Conservation (phyloP, 1,140 invertebrate species). For the Tribolium castaneum region DNA sequence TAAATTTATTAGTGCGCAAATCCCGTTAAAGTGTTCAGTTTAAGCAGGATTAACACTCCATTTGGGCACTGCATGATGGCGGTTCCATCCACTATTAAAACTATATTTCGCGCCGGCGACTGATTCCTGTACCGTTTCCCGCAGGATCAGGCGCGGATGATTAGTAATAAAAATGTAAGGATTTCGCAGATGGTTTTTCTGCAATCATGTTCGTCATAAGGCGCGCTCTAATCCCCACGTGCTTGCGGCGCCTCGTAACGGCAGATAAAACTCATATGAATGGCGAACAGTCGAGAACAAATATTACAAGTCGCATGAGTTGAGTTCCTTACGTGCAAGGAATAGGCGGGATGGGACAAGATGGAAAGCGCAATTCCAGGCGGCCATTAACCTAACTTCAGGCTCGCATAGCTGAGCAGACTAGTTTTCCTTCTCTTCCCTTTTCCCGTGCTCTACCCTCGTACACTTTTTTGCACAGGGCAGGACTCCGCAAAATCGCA, state of each 20-base stretch:
- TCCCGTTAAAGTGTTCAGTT: conserved; percentile 56
- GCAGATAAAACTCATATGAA: conserved; percentile 61
- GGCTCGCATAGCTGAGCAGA: conserved; percentile 60
- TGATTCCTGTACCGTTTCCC: neutral
- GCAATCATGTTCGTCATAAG: conserved; percentile 52
- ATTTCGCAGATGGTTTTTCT: conserved; percentile 50
- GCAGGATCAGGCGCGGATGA: neutral
- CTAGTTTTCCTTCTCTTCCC: conserved; percentile 57
- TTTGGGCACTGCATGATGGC: conserved; percentile 47
- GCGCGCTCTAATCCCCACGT: conserved; percentile 57
- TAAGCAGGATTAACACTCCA: conserved; percentile 61
- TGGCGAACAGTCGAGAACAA: conserved; percentile 60
- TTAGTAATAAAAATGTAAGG: conserved; percentile 39
- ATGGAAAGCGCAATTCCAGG: conserved; percentile 63
- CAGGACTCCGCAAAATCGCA: neutral
- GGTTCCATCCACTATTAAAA: conserved; percentile 22
- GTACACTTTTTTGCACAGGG: conserved; percentile 40
- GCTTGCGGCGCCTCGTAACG: conserved; percentile 57
- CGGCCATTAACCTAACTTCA: conserved; percentile 62
- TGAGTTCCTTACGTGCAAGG: conserved; percentile 63
- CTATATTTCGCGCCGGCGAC: conserved; percentile 1
- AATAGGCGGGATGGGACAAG: conserved; percentile 62
- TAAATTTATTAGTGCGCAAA: conserved; percentile 61
- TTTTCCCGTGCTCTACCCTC: conserved; percentile 35
- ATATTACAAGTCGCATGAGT: conserved; percentile 63